phyloP scores from a whole-genome alignment of 64 coral and sea anemone species.

The Pachyseris speciosa region DNA sequence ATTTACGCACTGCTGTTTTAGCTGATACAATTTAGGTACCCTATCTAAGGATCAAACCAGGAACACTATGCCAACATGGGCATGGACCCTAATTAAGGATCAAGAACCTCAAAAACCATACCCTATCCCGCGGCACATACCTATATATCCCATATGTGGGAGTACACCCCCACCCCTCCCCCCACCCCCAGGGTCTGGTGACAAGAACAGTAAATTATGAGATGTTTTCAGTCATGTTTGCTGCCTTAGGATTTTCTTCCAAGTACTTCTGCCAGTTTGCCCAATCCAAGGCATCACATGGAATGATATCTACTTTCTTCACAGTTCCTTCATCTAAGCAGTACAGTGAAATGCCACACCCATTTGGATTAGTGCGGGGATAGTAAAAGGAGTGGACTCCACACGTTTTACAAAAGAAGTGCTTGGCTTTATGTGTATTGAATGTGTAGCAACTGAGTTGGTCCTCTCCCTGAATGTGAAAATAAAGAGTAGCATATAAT shows the following conservation, averaged over 20 bases:
- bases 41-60: too few species aligned
- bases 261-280: constrained; percentile 37
- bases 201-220: not conserved
- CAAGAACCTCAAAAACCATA: too few species aligned
- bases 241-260: constrained; percentile 50
- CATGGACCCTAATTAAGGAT: too few species aligned
- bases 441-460: constrained; percentile 89
- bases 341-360: constrained; percentile 80
- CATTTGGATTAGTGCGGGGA: constrained; percentile 85
- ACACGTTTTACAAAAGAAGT: constrained; percentile 92
- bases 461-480: constrained; percentile 71
- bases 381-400: constrained; percentile 93
- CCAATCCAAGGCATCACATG: constrained; percentile 84
- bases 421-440: constrained; percentile 86
- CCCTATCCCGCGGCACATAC: too few species aligned
- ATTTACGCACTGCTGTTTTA: too few species aligned
- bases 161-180: too few species aligned
- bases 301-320: constrained; percentile 40
- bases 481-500: not conserved
- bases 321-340: constrained; percentile 90
- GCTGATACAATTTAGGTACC: too few species aligned
- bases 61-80: too few species aligned
- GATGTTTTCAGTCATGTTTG: not conserved
- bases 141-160: too few species aligned
- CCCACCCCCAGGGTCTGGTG: too few species aligned